Evolutionary conservation across 2,797 vertebrate species (phyloP).

Genomic region (Rhinogobio ventralis): DNA sequence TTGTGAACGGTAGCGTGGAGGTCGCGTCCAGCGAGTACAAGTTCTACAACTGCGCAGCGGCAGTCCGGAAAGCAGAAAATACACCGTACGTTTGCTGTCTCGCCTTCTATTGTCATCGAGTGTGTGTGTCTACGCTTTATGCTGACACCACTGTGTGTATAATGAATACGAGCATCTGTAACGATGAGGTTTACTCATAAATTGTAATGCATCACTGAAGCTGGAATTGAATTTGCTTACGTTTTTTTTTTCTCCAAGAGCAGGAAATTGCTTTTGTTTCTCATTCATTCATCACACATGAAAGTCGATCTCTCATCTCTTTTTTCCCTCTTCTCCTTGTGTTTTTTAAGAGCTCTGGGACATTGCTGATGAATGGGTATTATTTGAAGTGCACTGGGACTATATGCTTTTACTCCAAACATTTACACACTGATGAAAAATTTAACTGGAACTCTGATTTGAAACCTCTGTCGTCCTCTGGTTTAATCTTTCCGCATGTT

Average conservation of each 20-base stretch:
- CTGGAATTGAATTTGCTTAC: constrained; percentile 72
- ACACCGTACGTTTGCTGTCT: constrained; percentile 87
- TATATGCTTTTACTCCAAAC: constrained; percentile 76
- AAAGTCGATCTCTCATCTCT: constrained; percentile 73
- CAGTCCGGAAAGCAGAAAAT: constrained; percentile 87
- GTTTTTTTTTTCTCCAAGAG: constrained; percentile 66
- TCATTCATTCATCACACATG: constrained; percentile 83
- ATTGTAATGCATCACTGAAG: constrained; percentile 76
- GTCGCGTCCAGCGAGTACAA: constrained; percentile 87
- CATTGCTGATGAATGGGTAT: constrained; percentile 78
- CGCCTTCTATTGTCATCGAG: constrained; percentile 63
- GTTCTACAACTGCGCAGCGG: constrained; percentile 93
- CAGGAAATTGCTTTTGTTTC: constrained; percentile 81
- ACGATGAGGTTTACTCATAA: constrained; percentile 72
- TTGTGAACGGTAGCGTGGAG: constrained; percentile 76
- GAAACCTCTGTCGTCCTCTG: constrained; percentile 1
- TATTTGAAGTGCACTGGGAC: constrained; percentile 74
- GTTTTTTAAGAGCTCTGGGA: constrained; percentile 68
- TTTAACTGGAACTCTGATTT: constrained; percentile 41
- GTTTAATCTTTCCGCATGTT: background rate
- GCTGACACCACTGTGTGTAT: constrained; percentile 56
- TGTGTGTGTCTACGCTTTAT: constrained; percentile 47
- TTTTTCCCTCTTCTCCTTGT: constrained; percentile 41
- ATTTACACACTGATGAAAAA: constrained; percentile 55
- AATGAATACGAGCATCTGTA: constrained; percentile 72